Evolutionary conservation across 2,797 vertebrate genomes (phyloP), one percentile per base, ranked within the genome.

Genomic region (Myotis findleyi): DNA sequence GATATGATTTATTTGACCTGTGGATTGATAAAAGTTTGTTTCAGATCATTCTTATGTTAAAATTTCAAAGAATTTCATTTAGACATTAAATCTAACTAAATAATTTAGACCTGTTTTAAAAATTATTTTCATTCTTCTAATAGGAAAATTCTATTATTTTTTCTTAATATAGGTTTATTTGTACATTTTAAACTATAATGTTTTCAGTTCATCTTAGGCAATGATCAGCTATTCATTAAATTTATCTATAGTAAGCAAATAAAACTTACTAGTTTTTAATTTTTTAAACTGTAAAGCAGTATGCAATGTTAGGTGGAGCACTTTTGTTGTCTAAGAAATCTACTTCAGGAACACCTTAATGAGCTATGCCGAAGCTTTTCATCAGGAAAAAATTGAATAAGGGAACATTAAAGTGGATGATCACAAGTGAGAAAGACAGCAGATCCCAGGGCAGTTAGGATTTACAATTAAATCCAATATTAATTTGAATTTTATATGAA

Each of bases 391-490:
- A 96, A 89, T 20, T 77, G 36, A 95, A 49, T 64, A 93, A 80
- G 5, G 16, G 33, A 68, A 14, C 14, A 21, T 87, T 53, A 77
- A 89, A 64, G 13, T 72, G 10, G 8, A 38, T 57, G n/a, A 53
- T 64, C 12, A 72, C 73, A 72, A 77, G 36, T 13, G 6, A 38
- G 25, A 44, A 76, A 95, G 21, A 77, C 23, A 69, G 69, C 30
- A 90, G 55, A 71, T 41, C 38, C 62, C 27, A 36, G 38, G n/a
- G 69, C 62, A 6, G 23, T 87, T 81, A 51, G 6, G 20, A 33
- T 93, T 88, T 81, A 80, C 12, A 80, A 59, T 94, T 23, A 92
- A 90, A 73, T 94, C 27, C 17, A 94, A 8, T 93, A 83, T 44
- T 49, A 47, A 9, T 72, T 82, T 80, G 33, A 87, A 87, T 82